A percentile compares a stretch with the other conserved stretches of the same genome.
Conservation (phyloP, 2,797 vertebrate genomes). For the Aplochiton taeniatus region DNA sequence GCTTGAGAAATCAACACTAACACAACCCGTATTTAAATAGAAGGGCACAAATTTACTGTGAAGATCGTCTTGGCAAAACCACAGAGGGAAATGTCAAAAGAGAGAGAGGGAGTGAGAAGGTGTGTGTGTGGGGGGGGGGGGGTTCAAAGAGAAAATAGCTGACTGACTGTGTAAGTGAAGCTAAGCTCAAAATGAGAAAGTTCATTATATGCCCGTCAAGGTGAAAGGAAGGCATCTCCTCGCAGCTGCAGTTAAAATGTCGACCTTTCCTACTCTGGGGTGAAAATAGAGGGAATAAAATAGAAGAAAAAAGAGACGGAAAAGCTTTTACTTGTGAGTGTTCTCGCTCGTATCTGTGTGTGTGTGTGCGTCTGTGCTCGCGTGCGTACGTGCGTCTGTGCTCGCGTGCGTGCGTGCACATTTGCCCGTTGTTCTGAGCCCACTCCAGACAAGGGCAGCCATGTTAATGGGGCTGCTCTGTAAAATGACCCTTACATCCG, state of each 20-base stretch:
- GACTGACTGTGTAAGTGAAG: conserved; percentile 70
- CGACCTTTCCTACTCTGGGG: conserved; percentile 57
- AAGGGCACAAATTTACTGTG: conserved; percentile 61
- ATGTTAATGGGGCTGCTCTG: conserved; percentile 65
- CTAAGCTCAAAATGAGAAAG: conserved; percentile 72
- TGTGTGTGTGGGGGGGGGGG: too few species aligned
- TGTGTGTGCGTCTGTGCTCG: not conserved
- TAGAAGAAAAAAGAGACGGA: conserved; percentile 32
- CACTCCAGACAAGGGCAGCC: conserved; percentile 62
- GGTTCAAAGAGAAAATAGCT: conserved; percentile 62
- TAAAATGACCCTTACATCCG: conserved; percentile 69
- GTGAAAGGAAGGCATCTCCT: conserved; percentile 70
- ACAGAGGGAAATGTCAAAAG: conserved; percentile 65
- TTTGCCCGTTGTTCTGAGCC: conserved; percentile 38
- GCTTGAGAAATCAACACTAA: conserved; percentile 54
- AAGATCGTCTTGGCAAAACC: conserved; percentile 67
- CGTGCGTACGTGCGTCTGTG: not conserved
- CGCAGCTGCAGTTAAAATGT: conserved; percentile 61
- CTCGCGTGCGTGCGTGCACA: conserved; percentile 1
- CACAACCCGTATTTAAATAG: conserved; percentile 55
- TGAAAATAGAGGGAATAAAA: conserved; percentile 54
- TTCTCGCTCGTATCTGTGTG: not conserved
- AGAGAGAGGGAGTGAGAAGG: conserved; percentile 2
- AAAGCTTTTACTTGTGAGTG: conserved; percentile 6
- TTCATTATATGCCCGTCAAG: conserved; percentile 73